Conservation (phyloP, 64 coral and sea anemone species). For the Cladopsammia gracilis region DNA sequence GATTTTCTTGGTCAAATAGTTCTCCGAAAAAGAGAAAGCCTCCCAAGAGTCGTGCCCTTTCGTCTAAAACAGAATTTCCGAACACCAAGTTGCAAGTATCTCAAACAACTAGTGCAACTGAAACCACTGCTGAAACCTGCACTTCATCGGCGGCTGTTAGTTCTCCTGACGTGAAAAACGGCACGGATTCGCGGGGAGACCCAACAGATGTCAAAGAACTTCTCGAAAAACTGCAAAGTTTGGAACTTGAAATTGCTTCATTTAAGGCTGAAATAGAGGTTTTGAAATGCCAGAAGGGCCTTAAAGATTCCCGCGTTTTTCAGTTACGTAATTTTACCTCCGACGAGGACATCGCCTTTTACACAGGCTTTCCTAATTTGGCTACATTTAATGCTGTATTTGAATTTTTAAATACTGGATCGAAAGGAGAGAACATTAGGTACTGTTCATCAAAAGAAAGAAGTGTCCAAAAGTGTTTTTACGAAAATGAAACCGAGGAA, state of each 20-base stretch:
- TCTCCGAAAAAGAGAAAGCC: slow-evolving; percentile 3
- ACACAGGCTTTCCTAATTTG: slow-evolving; percentile 58
- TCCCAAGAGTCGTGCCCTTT: background rate
- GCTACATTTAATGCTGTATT: slow-evolving; percentile 46
- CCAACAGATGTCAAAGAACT: too few species aligned
- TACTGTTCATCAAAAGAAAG: slow-evolving; percentile 57
- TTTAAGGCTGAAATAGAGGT: too few species aligned
- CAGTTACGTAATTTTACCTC: too few species aligned
- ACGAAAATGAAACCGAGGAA: slow-evolving; percentile 5
- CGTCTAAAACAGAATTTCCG: background rate
- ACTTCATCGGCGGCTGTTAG: too few species aligned
- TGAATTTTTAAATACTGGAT: slow-evolving; percentile 52
- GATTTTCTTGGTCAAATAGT: slow-evolving; percentile 8
- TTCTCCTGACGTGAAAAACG: too few species aligned
- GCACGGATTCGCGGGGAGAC: too few species aligned
- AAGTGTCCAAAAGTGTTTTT: background rate
- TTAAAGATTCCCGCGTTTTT: too few species aligned
- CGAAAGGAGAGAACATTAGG: slow-evolving; percentile 67
- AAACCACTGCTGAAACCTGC: background rate
- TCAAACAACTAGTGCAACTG: background rate
- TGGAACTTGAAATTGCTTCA: too few species aligned
- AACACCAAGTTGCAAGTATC: background rate
- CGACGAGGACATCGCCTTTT: slow-evolving; percentile 22
- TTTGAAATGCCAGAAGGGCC: too few species aligned
- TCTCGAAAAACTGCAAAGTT: too few species aligned